A percentile compares a stretch with the other conserved stretches of the same genome.
phyloP scores from a whole-genome alignment of 1,140 invertebrate species.

The Melitaea cinxia region DNA sequence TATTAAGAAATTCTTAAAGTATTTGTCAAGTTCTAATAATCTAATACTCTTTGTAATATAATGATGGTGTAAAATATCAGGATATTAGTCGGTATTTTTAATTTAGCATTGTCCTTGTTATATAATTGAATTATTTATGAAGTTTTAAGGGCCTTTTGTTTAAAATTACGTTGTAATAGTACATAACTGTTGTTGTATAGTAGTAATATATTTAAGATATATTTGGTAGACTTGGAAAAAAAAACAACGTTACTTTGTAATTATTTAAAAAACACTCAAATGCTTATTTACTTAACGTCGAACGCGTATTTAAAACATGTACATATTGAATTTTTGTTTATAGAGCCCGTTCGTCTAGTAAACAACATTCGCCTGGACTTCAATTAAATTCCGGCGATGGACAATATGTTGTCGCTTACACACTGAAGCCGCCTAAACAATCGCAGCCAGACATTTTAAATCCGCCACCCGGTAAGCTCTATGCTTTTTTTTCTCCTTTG shows the following conservation, averaged over 20 bases:
- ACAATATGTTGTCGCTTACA: slow-evolving; percentile 74
- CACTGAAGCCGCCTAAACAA: slow-evolving; percentile 66
- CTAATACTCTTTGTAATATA: background rate
- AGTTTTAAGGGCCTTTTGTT: too few relatives aligned
- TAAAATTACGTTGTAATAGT: too few relatives aligned
- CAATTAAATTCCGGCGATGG: slow-evolving; percentile 72
- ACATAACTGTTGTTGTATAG: too few relatives aligned
- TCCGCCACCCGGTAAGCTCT: slow-evolving; percentile 63
- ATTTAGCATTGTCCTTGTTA: background rate
- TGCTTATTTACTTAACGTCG: too few relatives aligned
- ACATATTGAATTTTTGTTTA: slow-evolving; percentile 26
- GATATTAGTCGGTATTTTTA: too few relatives aligned
- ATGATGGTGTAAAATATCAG: background rate
- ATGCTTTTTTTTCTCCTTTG: background rate
- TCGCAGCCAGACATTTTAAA: slow-evolving; percentile 74
- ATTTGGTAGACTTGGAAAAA: too few relatives aligned
- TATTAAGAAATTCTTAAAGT: background rate
- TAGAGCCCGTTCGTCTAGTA: slow-evolving; percentile 54
- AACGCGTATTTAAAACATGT: background rate
- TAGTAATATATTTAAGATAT: too few relatives aligned
- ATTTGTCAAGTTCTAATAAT: too few relatives aligned
- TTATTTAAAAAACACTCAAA: too few relatives aligned
- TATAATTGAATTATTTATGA: background rate
- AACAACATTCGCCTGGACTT: slow-evolving; percentile 63
- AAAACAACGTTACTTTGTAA: too few relatives aligned